Conservation (phyloP, 2,888 invertebrate species). For the Himalopsyche tibetana region DNA sequence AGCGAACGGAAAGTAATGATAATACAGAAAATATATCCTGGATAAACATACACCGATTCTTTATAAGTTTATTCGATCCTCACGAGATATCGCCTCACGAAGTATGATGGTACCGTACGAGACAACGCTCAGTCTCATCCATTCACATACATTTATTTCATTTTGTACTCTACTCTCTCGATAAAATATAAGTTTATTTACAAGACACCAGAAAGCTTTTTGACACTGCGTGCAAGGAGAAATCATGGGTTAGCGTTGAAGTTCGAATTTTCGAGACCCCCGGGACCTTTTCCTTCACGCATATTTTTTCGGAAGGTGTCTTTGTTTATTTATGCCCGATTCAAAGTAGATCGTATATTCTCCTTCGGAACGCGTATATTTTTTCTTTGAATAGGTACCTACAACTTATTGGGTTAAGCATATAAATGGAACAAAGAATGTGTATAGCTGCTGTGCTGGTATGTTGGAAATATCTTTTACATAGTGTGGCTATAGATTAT, state of each 20-base stretch:
- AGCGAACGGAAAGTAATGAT: neutral
- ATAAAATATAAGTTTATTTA: conserved; percentile 60
- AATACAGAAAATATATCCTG: neutral
- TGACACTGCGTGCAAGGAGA: conserved; percentile 56
- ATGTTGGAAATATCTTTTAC: neutral
- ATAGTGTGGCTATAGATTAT: too few species aligned
- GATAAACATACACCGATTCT: conserved; percentile 24
- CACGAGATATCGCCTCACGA: conserved; percentile 8
- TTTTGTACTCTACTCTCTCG: conserved; percentile 45
- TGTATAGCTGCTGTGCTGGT: neutral
- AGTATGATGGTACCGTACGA: conserved; percentile 29
- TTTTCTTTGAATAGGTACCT: conserved; percentile 38
- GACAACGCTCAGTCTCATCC: conserved; percentile 38
- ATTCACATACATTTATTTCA: conserved; percentile 43
- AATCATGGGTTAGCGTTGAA: conserved; percentile 50
- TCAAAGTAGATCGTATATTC: conserved; percentile 45
- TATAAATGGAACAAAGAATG: conserved; percentile 42
- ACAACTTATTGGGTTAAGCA: conserved; percentile 39
- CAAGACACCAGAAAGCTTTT: conserved; percentile 62
- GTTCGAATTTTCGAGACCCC: conserved; percentile 39
- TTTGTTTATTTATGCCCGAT: conserved; percentile 51
- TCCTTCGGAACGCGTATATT: conserved; percentile 28
- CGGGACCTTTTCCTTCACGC: conserved; percentile 44
- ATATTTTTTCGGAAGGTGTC: conserved; percentile 45
- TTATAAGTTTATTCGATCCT: conserved; percentile 40